Conservation (phyloP, 2,113 vertebrate species). For the Percopsis transmontana region DNA sequence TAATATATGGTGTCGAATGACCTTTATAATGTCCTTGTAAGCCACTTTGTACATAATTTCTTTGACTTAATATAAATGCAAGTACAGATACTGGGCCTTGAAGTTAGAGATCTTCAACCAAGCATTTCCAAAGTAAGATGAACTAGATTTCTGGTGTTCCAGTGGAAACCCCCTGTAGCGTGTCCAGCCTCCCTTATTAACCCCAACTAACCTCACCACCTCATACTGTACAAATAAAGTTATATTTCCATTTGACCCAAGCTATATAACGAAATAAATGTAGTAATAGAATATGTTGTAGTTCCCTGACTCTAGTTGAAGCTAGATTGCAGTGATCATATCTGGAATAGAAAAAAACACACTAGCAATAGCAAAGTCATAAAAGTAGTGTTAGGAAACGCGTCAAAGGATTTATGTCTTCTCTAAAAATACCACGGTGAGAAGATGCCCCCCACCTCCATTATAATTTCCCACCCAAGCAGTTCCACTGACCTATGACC, state of each 20-base stretch:
- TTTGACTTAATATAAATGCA: conserved; percentile 75
- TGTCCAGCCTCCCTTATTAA: not conserved
- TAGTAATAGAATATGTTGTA: conserved; percentile 23
- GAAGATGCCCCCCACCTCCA: not conserved
- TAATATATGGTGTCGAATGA: not conserved
- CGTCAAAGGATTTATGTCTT: too few relatives aligned
- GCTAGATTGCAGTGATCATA: conserved; percentile 42
- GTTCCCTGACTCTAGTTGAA: conserved; percentile 53
- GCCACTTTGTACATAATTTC: conserved; percentile 55
- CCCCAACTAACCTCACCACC: conserved; percentile 67
- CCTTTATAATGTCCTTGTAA: conserved; percentile 16
- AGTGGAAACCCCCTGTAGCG: conserved; percentile 17
- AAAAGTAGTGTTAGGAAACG: too few relatives aligned
- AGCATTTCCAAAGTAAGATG: conserved; percentile 77
- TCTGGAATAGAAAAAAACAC: not conserved
- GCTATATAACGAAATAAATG: not conserved
- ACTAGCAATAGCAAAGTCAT: not conserved
- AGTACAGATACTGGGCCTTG: conserved; percentile 78
- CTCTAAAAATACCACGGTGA: not conserved
- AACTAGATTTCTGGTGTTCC: conserved; percentile 38
- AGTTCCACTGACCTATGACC: not conserved
- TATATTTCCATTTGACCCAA: conserved; percentile 31
- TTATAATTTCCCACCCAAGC: not conserved
- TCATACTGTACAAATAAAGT: conserved; percentile 13
- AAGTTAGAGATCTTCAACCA: conserved; percentile 76